Base-by-base conservation (phyloP, 1,140 invertebrate species). In the Platyscapa corneri region DNA sequence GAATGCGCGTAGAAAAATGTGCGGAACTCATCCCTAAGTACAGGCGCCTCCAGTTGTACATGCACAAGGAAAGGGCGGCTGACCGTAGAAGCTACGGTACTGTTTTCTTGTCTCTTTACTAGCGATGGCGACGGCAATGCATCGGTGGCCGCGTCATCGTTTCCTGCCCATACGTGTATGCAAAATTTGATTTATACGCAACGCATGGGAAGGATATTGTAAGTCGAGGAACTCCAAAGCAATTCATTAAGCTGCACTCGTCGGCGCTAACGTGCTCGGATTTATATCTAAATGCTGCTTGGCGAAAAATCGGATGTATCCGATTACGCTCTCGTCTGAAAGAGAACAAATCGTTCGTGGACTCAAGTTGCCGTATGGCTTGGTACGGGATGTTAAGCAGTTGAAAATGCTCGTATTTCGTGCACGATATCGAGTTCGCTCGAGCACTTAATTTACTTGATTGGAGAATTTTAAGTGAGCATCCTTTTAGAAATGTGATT, bases 91-190 rank as follows among this genome's bases (percentile, higher is more conserved):
- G 86, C 80, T 81, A 86, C 84, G 77, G 84, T 85, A 74, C 81
- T 49, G 78, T 83, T 88, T 87, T 84, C 87, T 85, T 70, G 85
- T 84, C 84, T 77, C 81, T 79, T 82, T 76, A 30, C 82, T n/a
- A n/a, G n/a, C n/a, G n/a, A n/a, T n/a, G n/a, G n/a, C n/a, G n/a
- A n/a, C n/a, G n/a, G n/a, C n/a, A n/a, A n/a, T n/a, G n/a, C n/a
- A n/a, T 2, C 18, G 84, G 87, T 87, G 83, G 87, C 86, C 83
- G 87, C 88, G 88, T 89, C 89, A 89, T 88, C 88, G 87, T 89
- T 90, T 90, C 90, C 90, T 89, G 65, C 84, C 85, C 70, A 14
- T 18, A 53, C 49, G 49, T 18, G 82, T 85, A 85, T 77, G 14
- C 53, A 76, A 53, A 85, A 81, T 75, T 80, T 53, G 67, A 81